Evolutionary conservation across 2,888 invertebrate genomes (phyloP), one percentile per base, ranked within the genome.

Genomic region (Gerris lacustris): DNA sequence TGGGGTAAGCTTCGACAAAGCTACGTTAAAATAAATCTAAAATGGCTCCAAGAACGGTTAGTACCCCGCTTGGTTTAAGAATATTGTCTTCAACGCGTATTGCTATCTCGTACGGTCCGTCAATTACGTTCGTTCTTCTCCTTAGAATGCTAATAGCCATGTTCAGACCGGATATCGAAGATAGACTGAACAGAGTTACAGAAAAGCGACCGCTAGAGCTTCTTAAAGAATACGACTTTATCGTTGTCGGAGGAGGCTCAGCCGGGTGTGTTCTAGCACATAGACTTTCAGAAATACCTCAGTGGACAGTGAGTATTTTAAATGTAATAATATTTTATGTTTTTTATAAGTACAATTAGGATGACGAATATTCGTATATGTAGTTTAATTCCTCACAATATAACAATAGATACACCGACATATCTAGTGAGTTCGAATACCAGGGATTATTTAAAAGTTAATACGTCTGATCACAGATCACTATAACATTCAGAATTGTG

Each of bases 241-340:
- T 92, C 6, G 84, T 92, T 69, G 83, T 93, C 4, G 93, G 93
- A 0, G 93, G 86, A 0, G 94, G 94, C 0, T 88, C 91, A 2
- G 92, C 91, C 0, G 94, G 93, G 5, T 84, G 91, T 1, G 92
- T 89, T 0, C 73, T 94, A 70, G 94, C 94, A 0, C 88, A 87
- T 75, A 77, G 93, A 44, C 81, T 94, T 0, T 87, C 90, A 6
- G 92, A 92, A 80, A 87, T 88, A 76, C 82, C 85, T 0, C 80
- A 85, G 31, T 90, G 90, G 88, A 86, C 82, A 69, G 78, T 77
- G 73, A 74, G 73, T 68, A 9, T 9, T 45, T 44, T 62, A 15
- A 11, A 44, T 17, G 7, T 5, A 15, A n/a, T 18, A 15, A 55
- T 17, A n/a, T 45, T n/a, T 15, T 45, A 67, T 44, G n/a, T 68